Evolutionary conservation across 2,888 invertebrate genomes (phyloP), one percentile per base, ranked within the genome.

Genomic region (Drosophila mayaguana): DNA sequence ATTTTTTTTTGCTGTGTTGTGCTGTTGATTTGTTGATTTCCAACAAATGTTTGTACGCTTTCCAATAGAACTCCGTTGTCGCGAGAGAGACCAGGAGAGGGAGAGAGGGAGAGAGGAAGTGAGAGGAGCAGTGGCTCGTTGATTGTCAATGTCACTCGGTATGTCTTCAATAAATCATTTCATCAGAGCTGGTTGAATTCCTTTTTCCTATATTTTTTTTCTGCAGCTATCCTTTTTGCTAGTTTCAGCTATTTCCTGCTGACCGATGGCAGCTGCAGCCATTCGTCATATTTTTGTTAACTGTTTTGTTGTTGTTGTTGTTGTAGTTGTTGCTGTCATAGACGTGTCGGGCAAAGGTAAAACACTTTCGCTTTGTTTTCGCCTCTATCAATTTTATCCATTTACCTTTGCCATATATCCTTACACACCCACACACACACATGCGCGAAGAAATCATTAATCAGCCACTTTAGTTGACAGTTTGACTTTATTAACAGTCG

Each of bases 11-110:
- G n/a, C n/a, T n/a, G n/a, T n/a, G n/a, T 40, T 40, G 50, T 67
- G 16, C 62, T 74, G 69, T 78, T 86, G 89, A 86, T 86, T 88
- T 88, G 79, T 79, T 88, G 89, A 85, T 85, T 85, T 80, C 67
- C 50, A 87, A 71, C 87, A 88, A 89, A 88, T 87, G 84, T 77
- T 89, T 80, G 84, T 62, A 63, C 75, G 83, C 72, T 75, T 80
- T 68, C 54, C 80, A 74, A 81, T 84, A 72, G 71, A 75, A 63
- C 57, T 54, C 22, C 45, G 16, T 18, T n/a, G 48, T 34, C 20
- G 34, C 14, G 11, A n/a, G 40, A 40, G 8, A 7, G 3, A 20
- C n/a, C n/a, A 7, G 11, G 9, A 9, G 43, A 14, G 6, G 3
- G 22, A 8, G 40, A 40, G 38, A 38, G 36, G 2, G 16, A 14